These are phyloP conservation scores for Aegithalos caudatus DNA, from an alignment of 2,113 vertebrate species.

Conservation along the genomic window DNA sequence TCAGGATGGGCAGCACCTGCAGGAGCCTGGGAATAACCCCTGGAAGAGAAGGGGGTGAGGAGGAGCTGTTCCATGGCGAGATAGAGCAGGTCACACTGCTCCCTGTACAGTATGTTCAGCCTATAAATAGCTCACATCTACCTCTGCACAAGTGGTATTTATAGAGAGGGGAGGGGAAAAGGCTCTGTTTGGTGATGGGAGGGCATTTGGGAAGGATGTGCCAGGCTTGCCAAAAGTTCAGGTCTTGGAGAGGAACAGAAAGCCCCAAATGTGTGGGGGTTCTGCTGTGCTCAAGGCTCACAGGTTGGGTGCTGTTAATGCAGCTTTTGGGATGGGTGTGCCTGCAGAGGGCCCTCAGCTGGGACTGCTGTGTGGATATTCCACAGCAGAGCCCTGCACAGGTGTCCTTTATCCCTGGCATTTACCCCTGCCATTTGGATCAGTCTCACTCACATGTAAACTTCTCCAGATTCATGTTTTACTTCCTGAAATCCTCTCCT, in stretches of 20 bases:
- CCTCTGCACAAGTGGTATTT: conserved; percentile 43
- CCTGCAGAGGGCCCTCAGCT: neutral
- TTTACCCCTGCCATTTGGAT: neutral
- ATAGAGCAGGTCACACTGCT: conserved; percentile 1
- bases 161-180: neutral
- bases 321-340: neutral
- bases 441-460: accelerated
- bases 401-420: neutral
- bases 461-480: neutral
- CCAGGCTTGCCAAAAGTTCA: neutral
- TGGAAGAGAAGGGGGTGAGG: neutral
- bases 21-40: neutral
- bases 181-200: neutral
- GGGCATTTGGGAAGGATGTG: neutral
- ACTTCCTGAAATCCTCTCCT: neutral
- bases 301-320: neutral
- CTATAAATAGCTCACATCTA: conserved; percentile 34
- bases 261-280: neutral
- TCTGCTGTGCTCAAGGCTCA: neutral
- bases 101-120: neutral
- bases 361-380: neutral
- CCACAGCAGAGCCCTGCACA: neutral
- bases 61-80: neutral
- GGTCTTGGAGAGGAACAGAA: neutral
- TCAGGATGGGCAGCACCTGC: neutral